A percentile compares a stretch with the other conserved stretches of the same genome.
These are phyloP conservation scores for Melanargia galathea DNA, from an alignment of 2,888 invertebrate species.

Conservation along the genomic window DNA sequence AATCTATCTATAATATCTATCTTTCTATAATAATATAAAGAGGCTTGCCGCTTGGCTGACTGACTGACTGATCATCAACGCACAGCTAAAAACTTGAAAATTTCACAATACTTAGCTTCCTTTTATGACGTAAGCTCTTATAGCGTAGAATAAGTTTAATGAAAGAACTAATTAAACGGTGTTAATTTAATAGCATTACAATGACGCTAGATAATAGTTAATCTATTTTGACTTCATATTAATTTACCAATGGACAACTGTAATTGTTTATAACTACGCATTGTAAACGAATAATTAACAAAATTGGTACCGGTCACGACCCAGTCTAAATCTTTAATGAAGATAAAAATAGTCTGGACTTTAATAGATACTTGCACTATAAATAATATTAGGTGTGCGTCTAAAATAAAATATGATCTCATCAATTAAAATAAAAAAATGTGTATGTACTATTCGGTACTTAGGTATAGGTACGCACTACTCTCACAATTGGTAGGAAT, in stretches of 20 bases:
- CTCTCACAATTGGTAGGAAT: too few relatives aligned
- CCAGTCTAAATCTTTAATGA: background rate
- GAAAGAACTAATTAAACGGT: background rate
- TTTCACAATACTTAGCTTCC: too few relatives aligned
- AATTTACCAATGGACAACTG: background rate
- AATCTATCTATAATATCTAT: too few relatives aligned
- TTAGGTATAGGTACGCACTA: too few relatives aligned
- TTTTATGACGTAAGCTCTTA: too few relatives aligned
- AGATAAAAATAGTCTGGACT: background rate
- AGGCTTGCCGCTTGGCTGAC: too few relatives aligned
- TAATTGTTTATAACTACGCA: background rate
- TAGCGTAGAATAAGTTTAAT: background rate
- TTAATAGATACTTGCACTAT: background rate
- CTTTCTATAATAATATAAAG: too few relatives aligned
- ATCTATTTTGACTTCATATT: background rate
- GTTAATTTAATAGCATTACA: background rate
- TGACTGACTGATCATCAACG: too few relatives aligned
- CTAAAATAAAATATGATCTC: too few relatives aligned
- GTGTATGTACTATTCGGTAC: too few relatives aligned
- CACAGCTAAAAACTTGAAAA: too few relatives aligned
- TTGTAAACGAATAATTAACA: background rate
- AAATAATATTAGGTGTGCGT: background rate
- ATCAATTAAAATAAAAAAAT: background rate
- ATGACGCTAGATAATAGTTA: slow-evolving; percentile 5
- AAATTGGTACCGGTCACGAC: background rate